These are phyloP conservation scores for Saguinus midas DNA, from an alignment of 2,113 vertebrate genomes.

Conservation along the genomic window DNA sequence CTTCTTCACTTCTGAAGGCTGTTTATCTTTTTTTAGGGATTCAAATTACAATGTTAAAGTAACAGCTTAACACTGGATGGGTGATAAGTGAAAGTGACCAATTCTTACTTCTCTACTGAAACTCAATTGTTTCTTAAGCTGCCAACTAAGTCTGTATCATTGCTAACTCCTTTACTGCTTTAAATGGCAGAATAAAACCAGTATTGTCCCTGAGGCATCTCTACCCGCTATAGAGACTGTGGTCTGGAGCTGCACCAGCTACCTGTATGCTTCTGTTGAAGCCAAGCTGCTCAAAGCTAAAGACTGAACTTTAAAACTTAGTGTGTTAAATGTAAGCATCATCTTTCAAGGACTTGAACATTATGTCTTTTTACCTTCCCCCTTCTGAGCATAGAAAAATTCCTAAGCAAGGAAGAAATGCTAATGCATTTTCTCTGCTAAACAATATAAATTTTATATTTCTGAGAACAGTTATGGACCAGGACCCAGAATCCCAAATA, in stretches of 20 bases:
- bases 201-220: background rate
- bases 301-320: background rate
- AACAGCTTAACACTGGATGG: background rate
- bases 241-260: background rate
- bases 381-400: background rate
- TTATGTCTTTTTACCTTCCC: background rate
- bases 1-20: background rate
- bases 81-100: background rate
- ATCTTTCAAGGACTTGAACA: background rate
- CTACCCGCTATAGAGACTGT: background rate
- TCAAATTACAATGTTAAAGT: background rate
- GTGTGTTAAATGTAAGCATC: background rate
- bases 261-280: background rate
- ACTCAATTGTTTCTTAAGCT: background rate
- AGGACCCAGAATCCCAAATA: background rate
- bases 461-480: background rate
- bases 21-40: background rate
- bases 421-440: slow-evolving; percentile 13
- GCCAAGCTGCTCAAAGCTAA: background rate
- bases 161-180: background rate
- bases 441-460: slow-evolving; percentile 17
- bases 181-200: background rate
- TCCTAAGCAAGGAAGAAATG: background rate
- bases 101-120: background rate
- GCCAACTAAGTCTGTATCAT: background rate